phyloP scores from a whole-genome alignment of 2,797 vertebrate species.

The Microctenopoma steveboyesi region DNA sequence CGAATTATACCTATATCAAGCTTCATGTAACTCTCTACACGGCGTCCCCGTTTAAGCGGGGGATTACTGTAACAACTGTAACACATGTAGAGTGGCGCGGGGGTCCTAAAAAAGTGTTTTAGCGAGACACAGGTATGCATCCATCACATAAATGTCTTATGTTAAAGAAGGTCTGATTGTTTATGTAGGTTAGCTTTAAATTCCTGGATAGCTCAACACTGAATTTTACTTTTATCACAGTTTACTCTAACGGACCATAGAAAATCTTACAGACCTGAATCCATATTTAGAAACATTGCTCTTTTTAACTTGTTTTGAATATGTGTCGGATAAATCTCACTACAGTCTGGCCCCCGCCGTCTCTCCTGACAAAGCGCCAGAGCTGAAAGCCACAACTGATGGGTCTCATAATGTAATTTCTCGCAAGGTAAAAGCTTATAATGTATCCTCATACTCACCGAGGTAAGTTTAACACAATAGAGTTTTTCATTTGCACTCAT shows the following conservation, averaged over 20 bases:
- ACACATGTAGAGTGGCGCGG: background rate
- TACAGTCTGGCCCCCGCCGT: background rate
- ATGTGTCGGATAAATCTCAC: conserved; percentile 24
- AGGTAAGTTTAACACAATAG: conserved; percentile 68
- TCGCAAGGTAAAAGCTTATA: conserved; percentile 67
- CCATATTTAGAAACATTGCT: conserved; percentile 19
- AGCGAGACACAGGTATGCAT: background rate
- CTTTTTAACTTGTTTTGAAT: conserved; percentile 42
- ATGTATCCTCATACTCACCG: conserved; percentile 60
- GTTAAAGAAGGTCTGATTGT: background rate
- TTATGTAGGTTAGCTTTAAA: background rate
- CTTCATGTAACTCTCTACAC: background rate
- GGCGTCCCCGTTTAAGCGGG: background rate
- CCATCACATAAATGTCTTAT: background rate
- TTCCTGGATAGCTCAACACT: background rate
- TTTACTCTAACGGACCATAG: conserved; percentile 15
- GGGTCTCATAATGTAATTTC: conserved; percentile 62
- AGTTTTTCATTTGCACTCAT: conserved; percentile 58
- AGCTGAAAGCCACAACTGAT: conserved; percentile 54
- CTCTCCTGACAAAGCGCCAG: conserved; percentile 24
- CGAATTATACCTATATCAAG: background rate
- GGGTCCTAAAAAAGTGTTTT: background rate
- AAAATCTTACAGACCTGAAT: conserved; percentile 12
- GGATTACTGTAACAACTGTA: background rate
- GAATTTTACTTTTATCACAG: conserved; percentile 8